Percentiles rank a stretch among this genome's conserved stretches.
Evolutionary conservation across 2,797 vertebrate species (phyloP).

Genomic region (Rhodeus uyekii): DNA sequence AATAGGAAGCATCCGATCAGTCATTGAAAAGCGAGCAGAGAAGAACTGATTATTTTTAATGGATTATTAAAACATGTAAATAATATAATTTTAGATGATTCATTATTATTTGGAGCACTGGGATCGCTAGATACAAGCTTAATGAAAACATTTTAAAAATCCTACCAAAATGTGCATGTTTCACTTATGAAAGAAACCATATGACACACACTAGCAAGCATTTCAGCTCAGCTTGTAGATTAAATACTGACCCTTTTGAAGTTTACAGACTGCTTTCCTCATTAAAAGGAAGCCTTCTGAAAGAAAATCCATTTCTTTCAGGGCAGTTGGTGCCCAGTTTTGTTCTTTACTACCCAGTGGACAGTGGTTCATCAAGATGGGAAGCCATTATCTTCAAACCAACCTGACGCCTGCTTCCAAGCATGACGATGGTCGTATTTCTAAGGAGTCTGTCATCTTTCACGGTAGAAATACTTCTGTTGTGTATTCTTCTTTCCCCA

Average conservation of each 20-base stretch:
- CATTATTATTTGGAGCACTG: too few relatives aligned
- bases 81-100: too few relatives aligned
- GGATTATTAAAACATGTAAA: too few relatives aligned
- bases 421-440: slow-evolving; percentile 9
- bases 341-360: slow-evolving; percentile 15
- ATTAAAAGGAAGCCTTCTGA: background rate
- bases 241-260: background rate
- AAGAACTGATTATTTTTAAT: too few relatives aligned
- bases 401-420: slow-evolving; percentile 35
- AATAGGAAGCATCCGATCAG: too few relatives aligned
- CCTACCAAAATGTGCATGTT: too few relatives aligned
- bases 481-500: background rate
- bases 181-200: background rate
- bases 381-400: slow-evolving; percentile 29
- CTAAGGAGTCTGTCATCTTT: slow-evolving; percentile 33
- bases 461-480: background rate
- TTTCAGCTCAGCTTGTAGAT: background rate
- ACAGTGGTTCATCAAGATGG: slow-evolving; percentile 11
- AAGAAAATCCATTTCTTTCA: slow-evolving; percentile 29
- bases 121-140: too few relatives aligned
- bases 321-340: background rate
- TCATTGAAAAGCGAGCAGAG: too few relatives aligned
- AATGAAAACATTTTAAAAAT: too few relatives aligned
- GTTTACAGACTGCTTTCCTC: slow-evolving; percentile 18
- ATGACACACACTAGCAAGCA: background rate